Evolutionary conservation across 2,113 vertebrate genomes (phyloP).

Genomic region (Microtus pennsylvanicus): DNA sequence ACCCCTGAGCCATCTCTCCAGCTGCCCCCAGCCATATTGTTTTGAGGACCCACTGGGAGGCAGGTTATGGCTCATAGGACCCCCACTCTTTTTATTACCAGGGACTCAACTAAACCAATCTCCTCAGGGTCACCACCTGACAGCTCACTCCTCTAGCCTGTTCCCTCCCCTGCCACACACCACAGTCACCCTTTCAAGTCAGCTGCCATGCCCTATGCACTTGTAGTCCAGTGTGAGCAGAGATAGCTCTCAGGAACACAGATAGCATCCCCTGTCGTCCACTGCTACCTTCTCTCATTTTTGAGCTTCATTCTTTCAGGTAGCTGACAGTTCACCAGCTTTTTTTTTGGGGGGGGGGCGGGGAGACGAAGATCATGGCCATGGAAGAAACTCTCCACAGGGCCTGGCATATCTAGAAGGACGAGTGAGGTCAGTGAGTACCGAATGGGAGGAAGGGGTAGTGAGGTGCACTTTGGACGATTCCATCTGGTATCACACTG

Average conservation of each 20-base stretch:
- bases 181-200: not conserved
- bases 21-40: not conserved
- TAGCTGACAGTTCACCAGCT: not conserved
- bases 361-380: not conserved
- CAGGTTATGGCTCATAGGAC: not conserved
- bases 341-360: too few species aligned
- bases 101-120: not conserved
- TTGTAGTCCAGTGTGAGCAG: not conserved
- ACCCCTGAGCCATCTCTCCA: not conserved
- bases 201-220: not conserved
- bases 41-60: not conserved
- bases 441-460: fast-evolving
- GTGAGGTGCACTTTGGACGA: not conserved
- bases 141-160: not conserved
- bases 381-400: not conserved
- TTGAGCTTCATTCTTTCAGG: not conserved
- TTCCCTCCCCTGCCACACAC: not conserved
- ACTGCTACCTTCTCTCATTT: not conserved
- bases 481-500: not conserved
- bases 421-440: not conserved
- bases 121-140: not conserved
- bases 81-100: not conserved
- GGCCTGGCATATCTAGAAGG: not conserved
- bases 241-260: not conserved
- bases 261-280: not conserved